These are phyloP conservation scores for Colaptes auratus DNA, from an alignment of 2,113 vertebrate genomes.

Conservation along the genomic window DNA sequence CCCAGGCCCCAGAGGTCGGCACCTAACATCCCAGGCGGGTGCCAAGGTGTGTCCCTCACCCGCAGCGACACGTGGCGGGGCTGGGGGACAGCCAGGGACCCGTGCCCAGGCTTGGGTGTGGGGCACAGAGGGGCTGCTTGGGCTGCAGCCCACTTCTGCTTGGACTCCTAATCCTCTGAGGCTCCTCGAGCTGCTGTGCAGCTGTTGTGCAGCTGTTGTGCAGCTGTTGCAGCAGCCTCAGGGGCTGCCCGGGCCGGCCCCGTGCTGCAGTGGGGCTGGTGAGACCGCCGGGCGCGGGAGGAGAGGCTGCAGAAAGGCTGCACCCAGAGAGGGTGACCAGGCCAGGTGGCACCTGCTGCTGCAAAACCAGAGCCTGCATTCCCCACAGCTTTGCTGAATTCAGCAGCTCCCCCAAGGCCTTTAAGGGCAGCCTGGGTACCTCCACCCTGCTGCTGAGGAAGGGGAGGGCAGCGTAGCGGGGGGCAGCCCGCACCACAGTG, in stretches of 20 bases:
- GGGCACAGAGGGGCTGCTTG: not conserved
- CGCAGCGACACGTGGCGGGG: not conserved
- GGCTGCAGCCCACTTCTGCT: not conserved
- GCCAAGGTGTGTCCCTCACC: not conserved
- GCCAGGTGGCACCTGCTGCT: not conserved
- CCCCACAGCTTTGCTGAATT: not conserved
- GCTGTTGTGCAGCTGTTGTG: not conserved
- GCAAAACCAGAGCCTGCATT: not conserved
- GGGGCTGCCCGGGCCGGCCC: not conserved
- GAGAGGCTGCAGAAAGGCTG: not conserved
- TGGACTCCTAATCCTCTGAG: not conserved
- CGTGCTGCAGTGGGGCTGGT: not conserved
- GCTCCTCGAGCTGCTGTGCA: not conserved
- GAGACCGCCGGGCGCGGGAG: not conserved
- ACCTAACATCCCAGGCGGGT: not conserved
- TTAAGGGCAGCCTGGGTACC: not conserved
- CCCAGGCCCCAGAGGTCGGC: not conserved
- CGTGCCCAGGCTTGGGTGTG: no score
- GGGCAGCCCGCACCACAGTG: not conserved
- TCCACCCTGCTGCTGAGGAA: not conserved
- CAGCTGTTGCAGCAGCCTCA: not conserved
- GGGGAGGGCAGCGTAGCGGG: fast-evolving
- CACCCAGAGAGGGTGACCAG: no score
- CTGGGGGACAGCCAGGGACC: not conserved
- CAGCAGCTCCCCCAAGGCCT: not conserved